Conservation (phyloP, 2,888 invertebrate species). For the Perithous albicinctus region DNA sequence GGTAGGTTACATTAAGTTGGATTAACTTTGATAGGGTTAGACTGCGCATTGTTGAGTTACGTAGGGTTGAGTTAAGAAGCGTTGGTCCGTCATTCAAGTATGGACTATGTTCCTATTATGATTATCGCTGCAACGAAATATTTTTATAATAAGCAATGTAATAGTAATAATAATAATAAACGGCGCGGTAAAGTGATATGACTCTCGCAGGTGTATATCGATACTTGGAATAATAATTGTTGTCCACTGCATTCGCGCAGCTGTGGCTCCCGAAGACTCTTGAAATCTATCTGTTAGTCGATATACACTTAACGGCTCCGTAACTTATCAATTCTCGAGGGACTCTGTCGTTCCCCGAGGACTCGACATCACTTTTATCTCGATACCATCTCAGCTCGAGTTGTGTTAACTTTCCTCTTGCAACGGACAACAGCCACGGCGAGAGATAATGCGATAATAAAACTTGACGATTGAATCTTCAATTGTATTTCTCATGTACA, state of each 20-base stretch:
- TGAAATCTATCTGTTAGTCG: slow-evolving; percentile 1
- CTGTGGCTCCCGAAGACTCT: background rate
- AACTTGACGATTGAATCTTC: slow-evolving; percentile 2
- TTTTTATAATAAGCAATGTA: too few relatives aligned
- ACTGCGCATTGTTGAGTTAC: too few relatives aligned
- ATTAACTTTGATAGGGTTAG: too few relatives aligned
- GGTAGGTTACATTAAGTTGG: too few relatives aligned
- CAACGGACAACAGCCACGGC: slow-evolving; percentile 31
- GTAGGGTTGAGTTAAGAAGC: too few relatives aligned
- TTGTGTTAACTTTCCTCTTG: slow-evolving; percentile 49
- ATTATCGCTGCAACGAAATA: too few relatives aligned
- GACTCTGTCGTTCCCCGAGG: background rate
- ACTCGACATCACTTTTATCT: slow-evolving; percentile 18
- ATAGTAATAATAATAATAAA: too few relatives aligned
- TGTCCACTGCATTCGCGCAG: slow-evolving; percentile 22
- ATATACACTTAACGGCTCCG: slow-evolving; percentile 6
- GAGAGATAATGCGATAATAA: slow-evolving; percentile 50
- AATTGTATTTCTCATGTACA: slow-evolving; percentile 8
- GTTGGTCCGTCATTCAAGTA: too few relatives aligned
- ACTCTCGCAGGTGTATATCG: slow-evolving; percentile 36
- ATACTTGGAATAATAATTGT: slow-evolving; percentile 30
- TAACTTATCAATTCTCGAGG: slow-evolving; percentile 1
- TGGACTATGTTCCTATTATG: too few relatives aligned
- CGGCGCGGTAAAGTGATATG: slow-evolving; percentile 55
- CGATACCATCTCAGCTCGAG: slow-evolving; percentile 7